Base-by-base conservation (phyloP, 2,113 vertebrate genomes). In the Condylura cristata region DNA sequence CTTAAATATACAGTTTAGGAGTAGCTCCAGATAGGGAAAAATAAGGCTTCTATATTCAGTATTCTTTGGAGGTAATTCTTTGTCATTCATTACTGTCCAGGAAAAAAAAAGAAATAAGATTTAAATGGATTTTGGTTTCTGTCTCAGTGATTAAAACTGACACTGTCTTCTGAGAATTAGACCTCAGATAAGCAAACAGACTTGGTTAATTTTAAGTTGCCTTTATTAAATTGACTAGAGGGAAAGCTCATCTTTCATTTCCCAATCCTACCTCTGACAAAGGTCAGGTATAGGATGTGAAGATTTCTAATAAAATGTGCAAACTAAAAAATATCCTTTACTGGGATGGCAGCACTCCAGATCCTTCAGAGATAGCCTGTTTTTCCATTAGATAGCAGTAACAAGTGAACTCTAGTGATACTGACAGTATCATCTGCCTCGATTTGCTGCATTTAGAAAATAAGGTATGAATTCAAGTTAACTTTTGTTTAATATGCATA, bases 91-190 rank as follows among this genome's bases (percentile, higher is more conserved):
- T 94, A 72, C 78, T 0, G 74, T 82, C 93, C 61, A 89, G 51
- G 96, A 82, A 82, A 86, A 78, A 75, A 61, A 56, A 86, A 39
- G 20, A 65, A 88, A 98, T 97, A 96, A 98, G 97, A 98, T 98
- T 98, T 98, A 93, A 96, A 94, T 88, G 89, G 97, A 97, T 95
- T 86, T 98, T 98, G 96, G 97, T 97, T 98, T 98, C 97, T 97
- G 93, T 98, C 98, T 96, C 93, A 96, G 97, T 99, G 98, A 99
- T 98, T 98, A 98, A 98, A 99, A 98, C 97, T 98, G 99, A 98
- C 97, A 89, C 32, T 0, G 90, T 98, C 98, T 98, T 98, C 97
- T 92, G 98, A 98, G 98, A 98, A 96, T 97, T 96, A 91, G 95
- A 97, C 97, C 97, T 97, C 70, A 88, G 86, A 93, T 98, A 96